Base-by-base conservation (phyloP, 1,140 invertebrate genomes). In the Drosophila ananassae region DNA sequence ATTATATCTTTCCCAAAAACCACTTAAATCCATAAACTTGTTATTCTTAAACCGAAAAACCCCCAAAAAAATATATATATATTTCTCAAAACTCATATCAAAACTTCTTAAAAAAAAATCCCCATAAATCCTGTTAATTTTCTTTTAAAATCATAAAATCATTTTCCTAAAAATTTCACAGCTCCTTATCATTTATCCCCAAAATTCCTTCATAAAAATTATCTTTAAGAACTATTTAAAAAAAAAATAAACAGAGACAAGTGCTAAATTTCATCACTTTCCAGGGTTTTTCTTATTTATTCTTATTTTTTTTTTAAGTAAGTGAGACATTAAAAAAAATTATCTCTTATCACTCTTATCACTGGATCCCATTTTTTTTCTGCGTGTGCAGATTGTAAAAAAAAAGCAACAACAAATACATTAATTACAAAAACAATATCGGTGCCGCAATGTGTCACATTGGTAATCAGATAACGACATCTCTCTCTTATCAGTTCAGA, bases 371-470 rank as follows among this genome's bases (percentile, higher is more conserved):
- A n/a, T 32, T 58, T 58, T 28, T 41, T 12, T 30, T 67, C 55
- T 12, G 63, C 60, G 73, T 84, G 69, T 75, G 80, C 48, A 47
- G 59, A 84, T 78, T 77, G 48, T 76, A 72, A 84, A 76, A 50
- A 28, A 51, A 57, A 48, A 47, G 25, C 55, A 56, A 53, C 24
- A 56, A 39, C 56, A 50, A 41, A 28, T 6, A 28, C 25, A 28
- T 5, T 50, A 59, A 50, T 39, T 41, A 44, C 52, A 37, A 37
- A 10, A 37, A 37, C 34, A 9, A 34, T 10, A 71, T 64, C 53
- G 75, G 63, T 75, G 62, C 63, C 76, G 58, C 34, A 80, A 72
- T 75, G 60, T 83, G 79, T 79, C 79, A 71, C 58, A 74, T 68
- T 74, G 62, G 44, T 61, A 64, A 77, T 71, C 59, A 72, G 73